Conservation (phyloP, 2,888 invertebrate species). For the Limnephilus lunatus region DNA sequence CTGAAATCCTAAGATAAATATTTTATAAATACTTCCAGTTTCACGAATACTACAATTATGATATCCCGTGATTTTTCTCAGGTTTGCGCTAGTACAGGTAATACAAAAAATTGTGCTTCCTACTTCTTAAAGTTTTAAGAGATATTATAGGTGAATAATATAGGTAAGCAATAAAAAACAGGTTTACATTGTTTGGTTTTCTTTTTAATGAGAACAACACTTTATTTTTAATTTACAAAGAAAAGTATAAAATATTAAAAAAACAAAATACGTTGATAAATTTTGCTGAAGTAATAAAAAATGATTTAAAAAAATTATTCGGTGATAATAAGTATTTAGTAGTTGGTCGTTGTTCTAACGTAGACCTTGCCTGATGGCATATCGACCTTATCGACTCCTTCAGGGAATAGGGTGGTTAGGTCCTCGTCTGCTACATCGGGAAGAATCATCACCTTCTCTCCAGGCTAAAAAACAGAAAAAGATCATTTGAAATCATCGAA, state of each 20-base stretch:
- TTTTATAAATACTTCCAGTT: no score
- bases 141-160: no score
- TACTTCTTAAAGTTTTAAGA: no score
- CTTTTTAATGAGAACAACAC: neutral
- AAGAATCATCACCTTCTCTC: conserved; percentile 88
- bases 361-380: conserved; percentile 89
- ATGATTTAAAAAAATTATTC: no score
- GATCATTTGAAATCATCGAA: neutral
- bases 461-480: conserved; percentile 76
- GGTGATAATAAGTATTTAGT: conserved; percentile 69
- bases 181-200: neutral
- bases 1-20: no score
- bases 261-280: neutral
- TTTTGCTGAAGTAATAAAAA: no score
- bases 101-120: no score
- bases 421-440: conserved; percentile 84
- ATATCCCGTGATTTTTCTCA: no score
- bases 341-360: conserved; percentile 84
- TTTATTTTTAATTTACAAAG: neutral
- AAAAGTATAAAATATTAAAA: neutral
- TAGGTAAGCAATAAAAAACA: neutral
- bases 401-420: conserved; percentile 82
- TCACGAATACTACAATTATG: no score
- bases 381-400: conserved; percentile 80
- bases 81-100: no score